phyloP scores from a whole-genome alignment of 2,113 vertebrate genomes.

The Bungarus multicinctus region DNA sequence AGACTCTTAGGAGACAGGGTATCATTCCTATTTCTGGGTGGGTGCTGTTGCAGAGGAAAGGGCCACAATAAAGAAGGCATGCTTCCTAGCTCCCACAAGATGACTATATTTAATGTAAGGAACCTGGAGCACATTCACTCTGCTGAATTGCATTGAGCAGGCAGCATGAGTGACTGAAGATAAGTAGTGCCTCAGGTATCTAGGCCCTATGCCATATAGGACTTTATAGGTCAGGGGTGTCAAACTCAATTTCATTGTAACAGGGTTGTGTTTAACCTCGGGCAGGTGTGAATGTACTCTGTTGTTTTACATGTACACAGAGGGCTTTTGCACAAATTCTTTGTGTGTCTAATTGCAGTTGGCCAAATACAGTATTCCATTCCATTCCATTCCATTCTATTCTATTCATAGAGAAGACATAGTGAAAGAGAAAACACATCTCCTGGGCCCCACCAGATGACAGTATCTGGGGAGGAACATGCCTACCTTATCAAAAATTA shows the following conservation, averaged over 20 bases:
- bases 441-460: neutral
- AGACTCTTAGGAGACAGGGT: neutral
- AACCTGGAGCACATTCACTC: no score
- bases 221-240: neutral
- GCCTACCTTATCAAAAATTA: neutral
- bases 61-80: neutral
- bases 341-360: no score
- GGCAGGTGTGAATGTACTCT: no score
- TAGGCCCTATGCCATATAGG: neutral
- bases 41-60: neutral
- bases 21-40: neutral
- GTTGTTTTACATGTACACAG: no score
- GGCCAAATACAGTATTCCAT: no score
- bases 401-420: neutral
- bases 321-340: no score
- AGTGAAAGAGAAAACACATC: neutral
- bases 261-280: no score
- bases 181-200: neutral
- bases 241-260: no score
- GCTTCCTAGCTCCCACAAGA: neutral
- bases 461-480: neutral
- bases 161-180: neutral
- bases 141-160: neutral
- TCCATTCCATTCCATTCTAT: no score
- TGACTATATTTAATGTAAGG: neutral